phyloP scores from a whole-genome alignment of 2,113 vertebrate species.

The Pituophis catenifer region DNA sequence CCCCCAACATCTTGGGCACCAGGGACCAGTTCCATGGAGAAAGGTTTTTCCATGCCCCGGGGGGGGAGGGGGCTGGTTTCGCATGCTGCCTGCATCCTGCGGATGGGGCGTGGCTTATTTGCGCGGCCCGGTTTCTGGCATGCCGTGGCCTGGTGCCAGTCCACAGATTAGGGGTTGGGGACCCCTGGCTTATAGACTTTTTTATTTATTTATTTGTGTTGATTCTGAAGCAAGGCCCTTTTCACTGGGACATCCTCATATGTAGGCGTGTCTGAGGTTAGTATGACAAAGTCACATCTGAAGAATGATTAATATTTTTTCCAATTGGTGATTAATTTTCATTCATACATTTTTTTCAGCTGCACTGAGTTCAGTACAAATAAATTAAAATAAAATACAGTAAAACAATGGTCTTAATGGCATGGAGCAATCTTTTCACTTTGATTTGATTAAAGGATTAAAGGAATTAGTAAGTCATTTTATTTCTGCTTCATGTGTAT shows the following conservation, averaged over 20 bases:
- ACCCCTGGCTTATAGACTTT: neutral
- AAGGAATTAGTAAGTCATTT: neutral
- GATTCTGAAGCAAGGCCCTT: neutral
- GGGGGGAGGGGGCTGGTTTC: neutral
- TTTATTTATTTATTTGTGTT: neutral
- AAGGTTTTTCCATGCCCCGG: neutral
- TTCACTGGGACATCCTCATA: neutral
- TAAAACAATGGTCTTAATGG: neutral
- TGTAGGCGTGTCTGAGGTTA: neutral
- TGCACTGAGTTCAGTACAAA: neutral
- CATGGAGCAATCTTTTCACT: neutral
- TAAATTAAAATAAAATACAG: neutral
- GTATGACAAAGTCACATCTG: neutral
- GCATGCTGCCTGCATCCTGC: neutral
- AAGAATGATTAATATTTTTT: neutral
- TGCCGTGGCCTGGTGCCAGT: neutral
- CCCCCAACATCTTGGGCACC: neutral
- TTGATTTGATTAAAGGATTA: neutral
- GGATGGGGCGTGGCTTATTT: neutral
- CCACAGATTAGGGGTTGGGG: neutral
- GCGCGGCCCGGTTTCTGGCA: fast-evolving
- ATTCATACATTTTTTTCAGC: neutral
- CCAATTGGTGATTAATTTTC: neutral
- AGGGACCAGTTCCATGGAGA: neutral
- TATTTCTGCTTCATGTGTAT: neutral